phyloP scores from a whole-genome alignment of 92 coral and sea anemone species.

The Phenganax marumi region DNA sequence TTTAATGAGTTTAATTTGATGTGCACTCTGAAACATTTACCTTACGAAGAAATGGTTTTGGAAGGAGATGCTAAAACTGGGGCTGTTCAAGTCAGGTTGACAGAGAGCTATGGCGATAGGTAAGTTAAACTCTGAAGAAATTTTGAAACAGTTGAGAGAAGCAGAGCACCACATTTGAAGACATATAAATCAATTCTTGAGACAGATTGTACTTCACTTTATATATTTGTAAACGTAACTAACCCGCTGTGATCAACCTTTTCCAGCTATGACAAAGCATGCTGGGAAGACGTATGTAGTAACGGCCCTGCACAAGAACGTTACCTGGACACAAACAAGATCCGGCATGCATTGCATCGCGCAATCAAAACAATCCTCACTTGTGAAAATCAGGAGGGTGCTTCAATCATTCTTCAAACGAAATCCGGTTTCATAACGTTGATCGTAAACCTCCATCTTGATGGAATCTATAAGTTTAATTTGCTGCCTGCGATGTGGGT shows the following conservation, averaged over 20 bases:
- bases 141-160: no score
- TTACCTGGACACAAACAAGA: constrained; percentile 29
- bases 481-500: constrained; percentile 31
- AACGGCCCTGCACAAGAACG: constrained; percentile 21
- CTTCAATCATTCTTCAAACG: constrained; percentile 11
- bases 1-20: constrained; percentile 33
- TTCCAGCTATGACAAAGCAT: constrained; percentile 32
- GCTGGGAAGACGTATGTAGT: constrained; percentile 45
- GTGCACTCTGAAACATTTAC: constrained; percentile 37
- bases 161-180: no score
- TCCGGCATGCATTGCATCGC: constrained; percentile 12
- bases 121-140: not conserved
- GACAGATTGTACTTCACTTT: no score
- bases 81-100: constrained; percentile 19
- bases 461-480: constrained; percentile 25
- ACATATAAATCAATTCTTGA: no score
- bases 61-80: constrained; percentile 27
- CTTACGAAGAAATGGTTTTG: constrained; percentile 12
- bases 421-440: constrained; percentile 1
- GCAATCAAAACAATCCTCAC: constrained; percentile 10
- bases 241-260: no score
- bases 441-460: constrained; percentile 23
- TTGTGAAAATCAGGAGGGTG: constrained; percentile 23
- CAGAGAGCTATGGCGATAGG: constrained; percentile 33
- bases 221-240: no score